Evolutionary conservation across 2,888 invertebrate genomes (phyloP).

Genomic region (Lampropteryx suffumata): DNA sequence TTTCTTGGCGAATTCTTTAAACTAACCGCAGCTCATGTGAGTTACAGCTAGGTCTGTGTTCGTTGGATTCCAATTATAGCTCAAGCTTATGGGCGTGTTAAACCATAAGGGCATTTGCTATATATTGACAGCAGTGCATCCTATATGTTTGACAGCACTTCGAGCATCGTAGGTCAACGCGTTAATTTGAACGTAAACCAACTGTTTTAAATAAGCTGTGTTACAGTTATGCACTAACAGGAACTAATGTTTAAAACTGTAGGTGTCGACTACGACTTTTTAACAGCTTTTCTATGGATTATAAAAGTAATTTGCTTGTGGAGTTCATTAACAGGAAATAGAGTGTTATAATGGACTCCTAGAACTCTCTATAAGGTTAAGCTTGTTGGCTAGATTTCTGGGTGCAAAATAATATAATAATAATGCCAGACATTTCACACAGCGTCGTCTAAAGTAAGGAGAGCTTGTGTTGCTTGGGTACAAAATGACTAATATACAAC

Average conservation of each 20-base stretch:
- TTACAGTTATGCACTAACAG: neutral
- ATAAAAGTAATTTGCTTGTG: constrained; percentile 5
- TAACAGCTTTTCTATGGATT: constrained; percentile 9
- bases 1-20: constrained; percentile 18
- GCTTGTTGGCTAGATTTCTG: too few relatives aligned
- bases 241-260: constrained; percentile 13
- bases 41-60: neutral
- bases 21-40: neutral
- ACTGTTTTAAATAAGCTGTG: constrained; percentile 1
- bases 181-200: neutral
- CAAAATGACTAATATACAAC: too few relatives aligned
- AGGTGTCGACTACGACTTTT: constrained; percentile 9
- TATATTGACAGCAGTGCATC: too few relatives aligned
- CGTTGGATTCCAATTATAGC: too few relatives aligned
- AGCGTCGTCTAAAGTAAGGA: too few relatives aligned
- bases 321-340: neutral
- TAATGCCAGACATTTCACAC: too few relatives aligned
- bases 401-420: too few relatives aligned
- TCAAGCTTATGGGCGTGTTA: too few relatives aligned
- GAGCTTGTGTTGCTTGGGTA: too few relatives aligned
- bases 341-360: neutral
- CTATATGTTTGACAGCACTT: too few relatives aligned
- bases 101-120: too few relatives aligned
- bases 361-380: neutral
- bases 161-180: too few relatives aligned